These are phyloP conservation scores for Larimichthys polyactis DNA, from an alignment of 2,113 vertebrate genomes.

Conservation along the genomic window DNA sequence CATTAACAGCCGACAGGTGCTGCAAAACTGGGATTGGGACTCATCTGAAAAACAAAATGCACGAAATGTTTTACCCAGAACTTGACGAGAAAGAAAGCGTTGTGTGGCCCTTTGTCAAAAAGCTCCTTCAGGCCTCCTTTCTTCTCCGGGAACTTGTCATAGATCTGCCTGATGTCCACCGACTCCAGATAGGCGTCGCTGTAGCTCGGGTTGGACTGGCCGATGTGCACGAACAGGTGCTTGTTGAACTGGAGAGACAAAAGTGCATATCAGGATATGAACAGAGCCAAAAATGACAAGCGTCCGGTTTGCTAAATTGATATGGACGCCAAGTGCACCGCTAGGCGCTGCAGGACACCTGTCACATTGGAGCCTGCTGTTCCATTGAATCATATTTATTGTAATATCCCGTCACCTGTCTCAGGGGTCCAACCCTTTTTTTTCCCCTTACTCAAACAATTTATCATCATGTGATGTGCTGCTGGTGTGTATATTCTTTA, in stretches of 20 bases:
- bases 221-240: constrained; percentile 94
- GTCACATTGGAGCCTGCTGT: constrained; percentile 24
- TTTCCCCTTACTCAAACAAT: not conserved
- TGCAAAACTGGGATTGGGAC: constrained; percentile 46
- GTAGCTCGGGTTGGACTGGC: constrained; percentile 92
- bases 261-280: constrained; percentile 46
- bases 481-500: not conserved
- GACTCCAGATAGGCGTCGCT: constrained; percentile 93
- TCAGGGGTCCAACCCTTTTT: constrained; percentile 20
- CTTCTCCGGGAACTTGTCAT: constrained; percentile 96
- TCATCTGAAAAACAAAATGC: not conserved
- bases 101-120: constrained; percentile 92
- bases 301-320: constrained; percentile 26
- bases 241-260: constrained; percentile 90
- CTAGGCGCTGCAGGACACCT: constrained; percentile 18
- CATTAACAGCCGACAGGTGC: constrained; percentile 74
- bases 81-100: constrained; percentile 94
- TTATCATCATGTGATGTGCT: constrained; percentile 16
- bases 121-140: constrained; percentile 95
- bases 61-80: constrained; percentile 89
- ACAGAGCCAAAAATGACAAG: constrained; percentile 42
- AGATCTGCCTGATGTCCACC: constrained; percentile 94
- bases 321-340: constrained; percentile 6
- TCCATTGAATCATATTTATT: constrained; percentile 27
- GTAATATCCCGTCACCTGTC: constrained; percentile 41